These are phyloP conservation scores for Erethizon dorsatum DNA, from an alignment of 2,797 vertebrate species.

Conservation along the genomic window DNA sequence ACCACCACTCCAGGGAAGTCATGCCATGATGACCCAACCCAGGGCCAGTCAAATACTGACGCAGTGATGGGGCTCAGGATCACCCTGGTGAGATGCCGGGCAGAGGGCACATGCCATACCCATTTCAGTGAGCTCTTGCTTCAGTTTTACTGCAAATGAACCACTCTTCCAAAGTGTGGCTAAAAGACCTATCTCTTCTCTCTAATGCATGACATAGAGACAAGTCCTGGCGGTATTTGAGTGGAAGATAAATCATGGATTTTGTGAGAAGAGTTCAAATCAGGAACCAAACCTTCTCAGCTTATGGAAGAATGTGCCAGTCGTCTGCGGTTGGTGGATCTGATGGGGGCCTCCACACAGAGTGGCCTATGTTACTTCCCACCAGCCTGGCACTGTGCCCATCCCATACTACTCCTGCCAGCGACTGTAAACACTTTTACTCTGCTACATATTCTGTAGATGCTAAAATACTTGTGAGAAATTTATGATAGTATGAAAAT, in stretches of 20 bases:
- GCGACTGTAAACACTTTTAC: background rate
- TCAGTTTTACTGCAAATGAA: background rate
- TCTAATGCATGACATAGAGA: background rate
- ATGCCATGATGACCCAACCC: background rate
- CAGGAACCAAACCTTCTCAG: background rate
- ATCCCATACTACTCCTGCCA: background rate
- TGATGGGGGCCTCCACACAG: too few relatives aligned
- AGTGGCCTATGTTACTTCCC: background rate
- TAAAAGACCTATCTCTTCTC: background rate
- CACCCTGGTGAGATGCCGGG: background rate
- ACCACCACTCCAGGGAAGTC: background rate
- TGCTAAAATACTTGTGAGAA: background rate
- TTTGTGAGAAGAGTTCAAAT: background rate
- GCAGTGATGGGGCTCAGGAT: too few relatives aligned
- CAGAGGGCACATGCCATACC: background rate
- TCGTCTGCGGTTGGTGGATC: background rate
- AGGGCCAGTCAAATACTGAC: background rate
- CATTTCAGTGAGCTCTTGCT: background rate
- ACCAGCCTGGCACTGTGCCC: background rate
- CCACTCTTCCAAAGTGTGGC: background rate
- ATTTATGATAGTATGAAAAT: background rate
- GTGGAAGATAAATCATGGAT: background rate
- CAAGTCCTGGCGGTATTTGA: background rate
- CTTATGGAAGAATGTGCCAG: background rate
- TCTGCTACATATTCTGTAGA: background rate